Evolutionary conservation across 2,113 vertebrate genomes (phyloP).

Genomic region (Spheniscus mendiculus): DNA sequence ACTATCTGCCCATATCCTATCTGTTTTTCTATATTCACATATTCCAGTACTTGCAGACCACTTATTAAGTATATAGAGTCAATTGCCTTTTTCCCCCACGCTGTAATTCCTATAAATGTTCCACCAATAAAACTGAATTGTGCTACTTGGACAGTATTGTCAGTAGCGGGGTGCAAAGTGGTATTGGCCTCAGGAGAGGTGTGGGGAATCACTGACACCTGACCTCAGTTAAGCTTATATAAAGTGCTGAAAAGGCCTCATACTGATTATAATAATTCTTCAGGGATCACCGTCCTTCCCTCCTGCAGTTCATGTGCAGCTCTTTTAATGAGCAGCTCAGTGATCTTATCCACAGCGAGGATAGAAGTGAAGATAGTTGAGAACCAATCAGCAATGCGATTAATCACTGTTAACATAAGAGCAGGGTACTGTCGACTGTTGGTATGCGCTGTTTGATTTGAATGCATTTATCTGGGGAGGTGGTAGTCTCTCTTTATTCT

Average conservation of each 20-base stretch:
- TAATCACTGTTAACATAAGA: constrained; percentile 67
- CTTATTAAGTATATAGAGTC: background rate
- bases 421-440: background rate
- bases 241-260: constrained; percentile 24
- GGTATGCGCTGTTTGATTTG: constrained; percentile 34
- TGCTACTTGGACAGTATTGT: background rate
- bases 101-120: background rate
- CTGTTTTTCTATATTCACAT: background rate
- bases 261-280: constrained; percentile 33
- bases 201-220: constrained; percentile 17
- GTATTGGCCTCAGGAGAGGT: background rate
- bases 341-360: background rate
- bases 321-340: constrained; percentile 48
- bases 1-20: background rate
- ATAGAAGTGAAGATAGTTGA: constrained; percentile 1
- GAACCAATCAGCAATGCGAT: constrained; percentile 51
- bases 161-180: background rate
- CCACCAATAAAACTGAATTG: constrained; percentile 18
- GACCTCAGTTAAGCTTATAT: constrained; percentile 29
- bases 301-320: background rate
- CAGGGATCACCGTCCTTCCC: background rate
- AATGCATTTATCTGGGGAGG: constrained; percentile 28
- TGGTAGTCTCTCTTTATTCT: constrained; percentile 18
- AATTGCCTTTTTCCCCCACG: background rate
- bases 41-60: background rate